Conservation (phyloP, 2,888 invertebrate genomes). For the Cheiracanthium punctorium region DNA sequence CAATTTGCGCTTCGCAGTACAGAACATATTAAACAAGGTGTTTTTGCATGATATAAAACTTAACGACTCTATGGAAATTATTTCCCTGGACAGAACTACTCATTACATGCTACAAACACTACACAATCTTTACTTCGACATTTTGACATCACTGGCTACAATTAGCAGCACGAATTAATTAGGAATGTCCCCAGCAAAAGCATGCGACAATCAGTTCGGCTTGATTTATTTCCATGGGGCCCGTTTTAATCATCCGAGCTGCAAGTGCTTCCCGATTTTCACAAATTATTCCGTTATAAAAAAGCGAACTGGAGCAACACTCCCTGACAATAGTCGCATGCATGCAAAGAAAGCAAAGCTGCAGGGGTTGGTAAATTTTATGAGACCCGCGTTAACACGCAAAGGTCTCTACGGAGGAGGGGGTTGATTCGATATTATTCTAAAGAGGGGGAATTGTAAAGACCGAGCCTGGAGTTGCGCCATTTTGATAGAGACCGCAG, state of each 20-base stretch:
- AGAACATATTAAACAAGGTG: not conserved
- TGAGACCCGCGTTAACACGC: slow-evolving; percentile 3
- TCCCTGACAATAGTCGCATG: not conserved
- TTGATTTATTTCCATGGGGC: slow-evolving; percentile 30
- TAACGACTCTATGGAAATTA: not conserved
- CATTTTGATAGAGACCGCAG: not conserved
- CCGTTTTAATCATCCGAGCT: slow-evolving; percentile 28
- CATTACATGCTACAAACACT: slow-evolving; percentile 6
- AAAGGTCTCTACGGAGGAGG: slow-evolving; percentile 8
- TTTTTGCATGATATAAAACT: not conserved
- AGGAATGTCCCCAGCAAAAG: not conserved
- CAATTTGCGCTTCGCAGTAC: too few species aligned
- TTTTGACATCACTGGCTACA: not conserved
- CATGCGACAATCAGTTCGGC: not conserved
- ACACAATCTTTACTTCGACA: not conserved
- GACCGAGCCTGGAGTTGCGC: not conserved
- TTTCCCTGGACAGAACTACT: not conserved
- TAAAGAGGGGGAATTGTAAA: slow-evolving; percentile 80
- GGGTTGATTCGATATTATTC: slow-evolving; percentile 88
- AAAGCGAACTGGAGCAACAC: not conserved
- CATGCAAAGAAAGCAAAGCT: slow-evolving; percentile 42
- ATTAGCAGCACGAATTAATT: slow-evolving; percentile 45
- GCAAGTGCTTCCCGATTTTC: slow-evolving; percentile 33
- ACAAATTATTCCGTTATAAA: slow-evolving; percentile 30
- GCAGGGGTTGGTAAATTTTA: slow-evolving; percentile 14